These are phyloP conservation scores for Synergus gifuensis DNA, from an alignment of 2,888 invertebrate species.

Conservation along the genomic window DNA sequence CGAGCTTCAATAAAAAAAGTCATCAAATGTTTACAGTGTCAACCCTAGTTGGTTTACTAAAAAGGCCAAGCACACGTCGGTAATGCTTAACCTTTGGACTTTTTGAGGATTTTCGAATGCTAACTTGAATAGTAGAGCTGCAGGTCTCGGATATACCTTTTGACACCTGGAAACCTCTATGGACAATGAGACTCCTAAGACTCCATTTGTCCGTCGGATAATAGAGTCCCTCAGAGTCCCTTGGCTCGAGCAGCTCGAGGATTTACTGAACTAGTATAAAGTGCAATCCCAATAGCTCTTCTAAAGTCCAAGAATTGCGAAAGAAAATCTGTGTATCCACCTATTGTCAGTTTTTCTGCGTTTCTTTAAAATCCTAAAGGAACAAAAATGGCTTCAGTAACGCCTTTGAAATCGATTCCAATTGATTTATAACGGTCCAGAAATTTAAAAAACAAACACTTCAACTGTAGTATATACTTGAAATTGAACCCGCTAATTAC, in stretches of 20 bases:
- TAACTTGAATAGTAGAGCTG: slow-evolving; percentile 12
- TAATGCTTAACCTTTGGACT: background rate
- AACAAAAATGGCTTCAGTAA: slow-evolving; percentile 25
- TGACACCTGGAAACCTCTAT: slow-evolving; percentile 60
- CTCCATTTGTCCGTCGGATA: slow-evolving; percentile 59
- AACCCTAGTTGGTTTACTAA: slow-evolving; percentile 4
- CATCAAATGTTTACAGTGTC: background rate
- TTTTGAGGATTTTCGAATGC: slow-evolving; percentile 25
- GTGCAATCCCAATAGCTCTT: slow-evolving; percentile 54
- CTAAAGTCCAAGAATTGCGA: slow-evolving; percentile 8
- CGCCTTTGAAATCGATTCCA: background rate
- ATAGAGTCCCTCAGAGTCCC: slow-evolving; percentile 64
- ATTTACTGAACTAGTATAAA: slow-evolving; percentile 48
- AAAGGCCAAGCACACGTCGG: background rate
- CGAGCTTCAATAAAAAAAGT: background rate
- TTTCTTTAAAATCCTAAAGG: slow-evolving; percentile 39
- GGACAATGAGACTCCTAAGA: slow-evolving; percentile 54
- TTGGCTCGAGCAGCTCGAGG: slow-evolving; percentile 49
- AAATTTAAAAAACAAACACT: slow-evolving; percentile 3
- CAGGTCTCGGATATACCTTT: slow-evolving; percentile 54
- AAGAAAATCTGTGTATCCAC: slow-evolving; percentile 17
- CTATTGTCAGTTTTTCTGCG: slow-evolving; percentile 19
- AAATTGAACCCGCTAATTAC: too few relatives aligned
- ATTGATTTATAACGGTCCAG: slow-evolving; percentile 12
- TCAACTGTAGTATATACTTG: background rate